Base-by-base conservation (phyloP, 2,113 vertebrate species). In the Varanus salvator region DNA sequence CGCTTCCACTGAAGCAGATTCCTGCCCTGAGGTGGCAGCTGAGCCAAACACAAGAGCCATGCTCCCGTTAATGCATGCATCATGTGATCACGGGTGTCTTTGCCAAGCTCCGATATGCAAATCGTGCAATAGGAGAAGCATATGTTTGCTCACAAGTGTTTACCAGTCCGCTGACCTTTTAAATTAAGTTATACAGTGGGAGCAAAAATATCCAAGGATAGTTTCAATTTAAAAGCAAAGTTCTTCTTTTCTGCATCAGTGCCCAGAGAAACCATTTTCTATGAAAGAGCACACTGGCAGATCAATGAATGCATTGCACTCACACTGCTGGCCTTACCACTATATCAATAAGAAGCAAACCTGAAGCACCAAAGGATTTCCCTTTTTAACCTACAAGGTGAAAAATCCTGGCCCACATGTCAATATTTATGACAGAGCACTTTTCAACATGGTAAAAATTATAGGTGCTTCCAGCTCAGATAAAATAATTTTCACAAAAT, bases 331-430 rank as follows among this genome's bases (percentile, higher is more conserved):
- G 44, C 2, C 74, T 78, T 80, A 92, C 85, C 91, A 77, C 64
- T 23, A 29, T 90, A 87, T 88, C 91, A 76, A 84, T 90, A 91
- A 92, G 60, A 93, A 91, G 64, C 2, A 91, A 80, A 90, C 86
- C 68, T 85, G 76, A 88, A 88, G 91, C 85, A 93, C 91, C 14
- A 4, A 91, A 86, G 89, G 27, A 44, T 94, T 95, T 94, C 80
- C 81, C 91, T 93, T 94, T 88, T 77, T 91, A 91, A 88, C 0
- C 54, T 76, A 27, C 11, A 71, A 57, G 34, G 17, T 84, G 52
- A 86, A 85, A 91, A 94, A 85, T 0, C 8, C 71, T 91, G n/a
- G 0, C 0, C 64, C 50, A 89, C 89, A 85, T 38, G 34, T 68
- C 89, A 1, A 1, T 29, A 29, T 2, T 54, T 66, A 44, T 29